phyloP scores from a whole-genome alignment of 2,113 vertebrate species.

The Lamprotornis superbus region DNA sequence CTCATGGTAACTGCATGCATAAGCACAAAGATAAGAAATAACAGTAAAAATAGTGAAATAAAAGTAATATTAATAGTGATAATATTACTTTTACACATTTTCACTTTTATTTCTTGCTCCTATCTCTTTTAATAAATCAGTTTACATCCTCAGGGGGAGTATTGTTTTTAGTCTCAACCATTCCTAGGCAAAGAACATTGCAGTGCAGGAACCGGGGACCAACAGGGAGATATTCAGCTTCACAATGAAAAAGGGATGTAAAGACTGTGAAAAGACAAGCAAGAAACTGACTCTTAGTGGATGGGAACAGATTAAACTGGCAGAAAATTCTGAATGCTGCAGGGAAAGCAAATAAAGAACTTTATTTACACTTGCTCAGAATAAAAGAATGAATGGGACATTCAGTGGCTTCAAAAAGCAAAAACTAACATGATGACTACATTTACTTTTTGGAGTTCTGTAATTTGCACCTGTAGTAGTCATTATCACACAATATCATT shows the following conservation, averaged over 20 bases:
- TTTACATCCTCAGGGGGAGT: not conserved
- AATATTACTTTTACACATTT: not conserved
- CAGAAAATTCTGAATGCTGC: constrained; percentile 1
- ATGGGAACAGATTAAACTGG: not conserved
- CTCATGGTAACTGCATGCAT: not conserved
- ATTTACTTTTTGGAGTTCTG: not conserved
- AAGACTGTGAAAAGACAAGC: not conserved
- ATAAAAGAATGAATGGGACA: constrained; percentile 5
- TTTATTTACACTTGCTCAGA: constrained; percentile 31
- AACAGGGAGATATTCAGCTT: not conserved
- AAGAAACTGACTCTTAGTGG: not conserved
- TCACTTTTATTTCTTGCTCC: not conserved
- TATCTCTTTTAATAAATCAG: not conserved
- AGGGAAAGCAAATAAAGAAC: not conserved
- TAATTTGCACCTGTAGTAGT: constrained; percentile 4
- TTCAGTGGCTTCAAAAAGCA: not conserved
- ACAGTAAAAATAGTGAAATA: not conserved
- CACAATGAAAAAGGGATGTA: not conserved
- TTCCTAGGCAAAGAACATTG: not conserved
- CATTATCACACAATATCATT: not conserved
- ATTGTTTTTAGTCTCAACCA: not conserved
- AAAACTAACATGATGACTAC: not conserved
- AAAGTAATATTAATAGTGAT: not conserved
- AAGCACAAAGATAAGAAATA: not conserved
- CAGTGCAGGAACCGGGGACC: not conserved